Base-by-base conservation (phyloP, 2,888 invertebrate genomes). In the Hydrotaea cyrtoneurina region DNA sequence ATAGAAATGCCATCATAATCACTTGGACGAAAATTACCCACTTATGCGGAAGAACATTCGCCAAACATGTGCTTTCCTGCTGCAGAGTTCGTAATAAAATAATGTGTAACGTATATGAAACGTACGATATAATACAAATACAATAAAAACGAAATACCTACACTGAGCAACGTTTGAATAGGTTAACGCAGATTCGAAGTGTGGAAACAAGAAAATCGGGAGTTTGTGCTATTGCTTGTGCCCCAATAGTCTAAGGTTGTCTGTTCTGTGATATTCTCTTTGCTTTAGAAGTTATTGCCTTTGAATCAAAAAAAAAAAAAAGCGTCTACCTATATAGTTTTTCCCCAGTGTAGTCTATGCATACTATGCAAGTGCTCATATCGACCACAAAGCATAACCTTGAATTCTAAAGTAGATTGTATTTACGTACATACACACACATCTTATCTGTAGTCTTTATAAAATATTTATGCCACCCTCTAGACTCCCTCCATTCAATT, bases 1-100 rank as follows among this genome's bases (percentile, higher is more conserved):
- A 50, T n/a, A n/a, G 50, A 50, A 50, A 50, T 50, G 50, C 50
- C 50, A 50, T n/a, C 50, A 50, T 50, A 50, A 50, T 50, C 50
- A 50, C 50, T 50, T 50, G 50, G 5, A 8, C 13, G 50, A 50
- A 50, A 50, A 50, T 50, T 50, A 13, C n/a, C 50, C 50, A 50
- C 50, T 50, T 50, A 50, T 13, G 8, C 7, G 15, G 1, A n/a
- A 15, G 50, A 15, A 50, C 1, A n/a, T 50, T 8, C 11, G 11
- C 2, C 39, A 50, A 50, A 50, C n/a, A 50, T 50, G 5, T 50
- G 50, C n/a, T 50, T 2, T n/a, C 3, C n/a, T 50, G n/a, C 15
- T 15, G 50, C 50, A 31, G 31, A 31, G n/a, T 50, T 2, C 50
- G n/a, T 50, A 8, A 43, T 43, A 43, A 43, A 43, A 10, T 43